These are phyloP conservation scores for Remorina albescens DNA, from an alignment of 2,797 vertebrate species.

Conservation along the genomic window DNA sequence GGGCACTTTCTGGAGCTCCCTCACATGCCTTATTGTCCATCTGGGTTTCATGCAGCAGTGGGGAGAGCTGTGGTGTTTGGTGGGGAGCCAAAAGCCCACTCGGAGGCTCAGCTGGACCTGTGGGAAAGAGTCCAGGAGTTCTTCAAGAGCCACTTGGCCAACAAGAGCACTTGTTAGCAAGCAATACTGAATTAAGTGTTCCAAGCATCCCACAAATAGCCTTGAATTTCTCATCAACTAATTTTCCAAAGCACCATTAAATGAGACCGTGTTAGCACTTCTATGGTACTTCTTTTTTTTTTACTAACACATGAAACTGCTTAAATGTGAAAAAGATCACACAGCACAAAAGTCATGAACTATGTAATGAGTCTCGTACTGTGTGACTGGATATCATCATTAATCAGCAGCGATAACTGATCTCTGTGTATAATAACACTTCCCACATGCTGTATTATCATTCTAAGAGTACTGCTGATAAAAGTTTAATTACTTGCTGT, in stretches of 20 bases:
- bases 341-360: no score
- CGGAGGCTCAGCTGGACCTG: constrained; percentile 88
- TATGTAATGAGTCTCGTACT: background rate
- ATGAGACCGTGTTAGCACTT: background rate
- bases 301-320: no score
- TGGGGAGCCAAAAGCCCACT: constrained; percentile 87
- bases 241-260: background rate
- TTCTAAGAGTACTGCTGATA: background rate
- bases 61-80: constrained; percentile 83
- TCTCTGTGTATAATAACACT: background rate
- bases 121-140: constrained; percentile 89
- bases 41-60: constrained; percentile 80
- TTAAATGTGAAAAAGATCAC: no score
- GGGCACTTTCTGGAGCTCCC: constrained; percentile 93
- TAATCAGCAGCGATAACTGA: background rate
- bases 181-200: constrained; percentile 12
- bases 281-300: background rate
- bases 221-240: constrained; percentile 4
- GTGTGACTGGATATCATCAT: background rate
- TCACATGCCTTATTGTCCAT: constrained; percentile 85
- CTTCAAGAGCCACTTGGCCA: constrained; percentile 84
- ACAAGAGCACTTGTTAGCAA: constrained; percentile 31
- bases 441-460: background rate
- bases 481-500: background rate
- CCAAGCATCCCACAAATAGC: constrained; percentile 15